Percentiles rank a stretch among this genome's conserved stretches.
These are phyloP conservation scores for Benthosema pterotum DNA, from an alignment of 2,797 vertebrate species.

Conservation along the genomic window DNA sequence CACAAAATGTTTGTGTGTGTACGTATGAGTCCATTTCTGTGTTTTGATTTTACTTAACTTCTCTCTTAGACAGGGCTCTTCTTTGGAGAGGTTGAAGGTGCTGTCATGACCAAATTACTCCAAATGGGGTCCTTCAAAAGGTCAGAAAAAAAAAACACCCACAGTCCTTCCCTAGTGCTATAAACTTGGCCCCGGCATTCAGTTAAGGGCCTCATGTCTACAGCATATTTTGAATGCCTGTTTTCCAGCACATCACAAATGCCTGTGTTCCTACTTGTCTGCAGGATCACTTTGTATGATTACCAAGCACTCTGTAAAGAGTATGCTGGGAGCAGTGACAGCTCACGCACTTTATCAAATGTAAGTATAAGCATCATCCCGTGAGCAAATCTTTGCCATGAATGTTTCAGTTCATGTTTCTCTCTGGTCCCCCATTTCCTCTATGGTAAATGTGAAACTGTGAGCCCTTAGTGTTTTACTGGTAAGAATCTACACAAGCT, in stretches of 20 bases:
- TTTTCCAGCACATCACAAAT: not conserved
- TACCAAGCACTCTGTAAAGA: conserved; percentile 96
- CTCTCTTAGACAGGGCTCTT: conserved; percentile 91
- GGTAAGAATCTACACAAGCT: not conserved
- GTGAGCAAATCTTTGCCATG: too few species aligned
- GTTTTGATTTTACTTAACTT: conserved; percentile 23
- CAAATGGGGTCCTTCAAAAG: conserved; percentile 98
- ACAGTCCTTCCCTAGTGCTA: not conserved
- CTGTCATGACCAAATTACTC: conserved; percentile 97
- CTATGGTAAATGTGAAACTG: too few species aligned
- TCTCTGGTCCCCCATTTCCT: too few species aligned
- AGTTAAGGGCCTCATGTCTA: too few species aligned
- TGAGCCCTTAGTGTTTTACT: too few species aligned
- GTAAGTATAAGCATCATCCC: conserved; percentile 79
- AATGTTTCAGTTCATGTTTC: too few species aligned
- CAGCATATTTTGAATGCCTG: not conserved
- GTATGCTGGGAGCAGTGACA: conserved; percentile 92
- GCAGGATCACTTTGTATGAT: conserved; percentile 94
- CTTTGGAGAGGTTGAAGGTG: conserved; percentile 95
- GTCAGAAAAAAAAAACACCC: conserved; percentile 73
- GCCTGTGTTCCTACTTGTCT: conserved; percentile 28
- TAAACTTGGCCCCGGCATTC: too few species aligned
- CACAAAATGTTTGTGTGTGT: conserved; percentile 7
- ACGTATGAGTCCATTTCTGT: not conserved
- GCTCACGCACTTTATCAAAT: conserved; percentile 87